Evolutionary conservation across 64 coral and sea anemone genomes (phyloP).

Genomic region (Porites australiensis): DNA sequence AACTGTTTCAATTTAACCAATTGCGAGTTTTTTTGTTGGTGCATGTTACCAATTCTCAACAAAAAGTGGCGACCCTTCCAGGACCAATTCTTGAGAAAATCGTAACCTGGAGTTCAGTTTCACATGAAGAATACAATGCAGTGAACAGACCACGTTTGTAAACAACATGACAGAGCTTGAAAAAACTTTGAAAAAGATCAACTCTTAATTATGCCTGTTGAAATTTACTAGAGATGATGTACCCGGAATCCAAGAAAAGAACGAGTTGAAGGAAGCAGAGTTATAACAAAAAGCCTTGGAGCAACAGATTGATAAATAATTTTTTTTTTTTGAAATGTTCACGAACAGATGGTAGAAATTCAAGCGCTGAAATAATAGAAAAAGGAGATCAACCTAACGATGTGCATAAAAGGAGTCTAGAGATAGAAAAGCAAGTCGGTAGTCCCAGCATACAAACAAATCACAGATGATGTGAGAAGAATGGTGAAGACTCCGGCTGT

Average conservation of each 20-base stretch:
- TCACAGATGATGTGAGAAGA: neutral
- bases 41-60: too few relatives aligned
- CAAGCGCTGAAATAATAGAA: constrained; percentile 36
- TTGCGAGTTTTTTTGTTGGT: too few relatives aligned
- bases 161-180: neutral
- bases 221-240: neutral
- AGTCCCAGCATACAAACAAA: constrained; percentile 1
- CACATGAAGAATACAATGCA: neutral
- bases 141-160: neutral
- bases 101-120: too few relatives aligned
- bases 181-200: neutral
- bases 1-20: too few relatives aligned
- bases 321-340: too few relatives aligned
- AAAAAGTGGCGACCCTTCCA: too few relatives aligned
- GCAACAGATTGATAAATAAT: neutral
- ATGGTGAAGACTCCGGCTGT: neutral
- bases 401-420: neutral
- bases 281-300: too few relatives aligned
- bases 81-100: too few relatives aligned
- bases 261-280: neutral
- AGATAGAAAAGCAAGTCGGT: constrained; percentile 9
- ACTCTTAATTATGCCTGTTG: neutral
- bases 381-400: constrained; percentile 27
- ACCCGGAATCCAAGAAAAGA: neutral
- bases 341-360: constrained; percentile 19